Evolutionary conservation across 2,797 vertebrate genomes (phyloP).

Genomic region (Pseudochirops corinnae): DNA sequence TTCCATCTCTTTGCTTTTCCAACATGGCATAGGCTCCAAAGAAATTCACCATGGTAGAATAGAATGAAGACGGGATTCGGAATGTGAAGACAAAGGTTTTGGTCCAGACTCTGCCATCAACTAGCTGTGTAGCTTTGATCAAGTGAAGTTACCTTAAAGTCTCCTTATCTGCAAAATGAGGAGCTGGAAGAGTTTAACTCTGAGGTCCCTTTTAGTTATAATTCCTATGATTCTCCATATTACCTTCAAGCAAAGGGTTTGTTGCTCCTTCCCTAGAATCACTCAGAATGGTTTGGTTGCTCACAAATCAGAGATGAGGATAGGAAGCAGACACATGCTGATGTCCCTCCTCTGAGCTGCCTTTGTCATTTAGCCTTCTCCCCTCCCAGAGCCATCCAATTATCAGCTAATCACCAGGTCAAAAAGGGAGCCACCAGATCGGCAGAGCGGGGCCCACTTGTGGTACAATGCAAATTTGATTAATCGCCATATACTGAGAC

Average conservation of each 20-base stretch:
- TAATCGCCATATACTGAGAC: slow-evolving; percentile 67
- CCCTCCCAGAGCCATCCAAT: slow-evolving; percentile 2
- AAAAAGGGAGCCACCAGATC: not conserved
- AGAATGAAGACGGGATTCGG: not conserved
- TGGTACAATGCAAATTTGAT: not conserved
- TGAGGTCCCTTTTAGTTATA: not conserved
- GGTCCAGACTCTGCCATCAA: not conserved
- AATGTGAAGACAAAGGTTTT: not conserved
- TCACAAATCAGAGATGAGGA: not conserved
- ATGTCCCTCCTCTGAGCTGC: slow-evolving; percentile 37
- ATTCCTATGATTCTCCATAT: not conserved
- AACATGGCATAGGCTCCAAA: not conserved
- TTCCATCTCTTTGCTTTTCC: not conserved
- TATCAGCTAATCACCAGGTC: slow-evolving; percentile 66
- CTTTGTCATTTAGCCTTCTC: not conserved
- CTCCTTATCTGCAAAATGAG: not conserved
- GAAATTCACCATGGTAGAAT: not conserved
- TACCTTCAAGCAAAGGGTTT: not conserved
- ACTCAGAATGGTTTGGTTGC: not conserved
- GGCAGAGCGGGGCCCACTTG: not conserved
- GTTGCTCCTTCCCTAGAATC: not conserved
- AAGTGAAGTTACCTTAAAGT: not conserved
- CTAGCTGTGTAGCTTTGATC: not conserved
- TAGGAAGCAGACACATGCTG: not conserved
- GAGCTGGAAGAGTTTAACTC: not conserved